Conservation (phyloP, 2,888 invertebrate species). For the Mamestra brassicae region DNA sequence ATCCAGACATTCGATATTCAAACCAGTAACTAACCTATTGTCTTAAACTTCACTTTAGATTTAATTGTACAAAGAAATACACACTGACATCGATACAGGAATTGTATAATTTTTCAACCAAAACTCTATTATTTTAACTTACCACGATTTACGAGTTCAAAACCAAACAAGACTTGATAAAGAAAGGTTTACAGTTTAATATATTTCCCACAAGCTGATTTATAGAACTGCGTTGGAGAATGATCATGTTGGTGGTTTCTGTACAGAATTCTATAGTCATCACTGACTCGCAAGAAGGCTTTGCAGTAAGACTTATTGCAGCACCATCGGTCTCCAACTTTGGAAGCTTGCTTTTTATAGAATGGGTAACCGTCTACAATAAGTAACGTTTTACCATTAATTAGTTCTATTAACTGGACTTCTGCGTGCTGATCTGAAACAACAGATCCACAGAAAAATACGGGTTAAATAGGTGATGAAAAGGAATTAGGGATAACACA, state of each 20-base stretch:
- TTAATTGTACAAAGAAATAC: neutral
- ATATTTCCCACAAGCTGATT: constrained; percentile 61
- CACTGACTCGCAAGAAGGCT: constrained; percentile 65
- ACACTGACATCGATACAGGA: neutral
- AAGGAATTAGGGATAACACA: neutral
- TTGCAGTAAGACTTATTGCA: constrained; percentile 73
- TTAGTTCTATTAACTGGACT: constrained; percentile 66
- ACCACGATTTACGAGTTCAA: no score
- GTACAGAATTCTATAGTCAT: constrained; percentile 43
- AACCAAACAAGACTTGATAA: no score
- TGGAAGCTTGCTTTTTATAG: constrained; percentile 66
- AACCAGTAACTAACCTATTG: no score
- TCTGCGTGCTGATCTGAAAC: constrained; percentile 36
- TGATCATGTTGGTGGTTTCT: constrained; percentile 62
- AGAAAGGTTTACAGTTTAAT: neutral
- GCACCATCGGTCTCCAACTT: constrained; percentile 67
- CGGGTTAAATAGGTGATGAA: neutral
- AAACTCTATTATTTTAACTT: no score
- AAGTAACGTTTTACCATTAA: constrained; percentile 68
- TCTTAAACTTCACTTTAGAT: no score
- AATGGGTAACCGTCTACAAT: constrained; percentile 72
- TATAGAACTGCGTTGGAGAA: constrained; percentile 53
- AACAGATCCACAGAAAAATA: neutral
- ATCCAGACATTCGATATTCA: neutral
- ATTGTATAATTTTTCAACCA: neutral